Evolutionary conservation across 1,140 invertebrate genomes (phyloP), one percentile per base, ranked within the genome.

Genomic region (Macrocentrus cingulum): DNA sequence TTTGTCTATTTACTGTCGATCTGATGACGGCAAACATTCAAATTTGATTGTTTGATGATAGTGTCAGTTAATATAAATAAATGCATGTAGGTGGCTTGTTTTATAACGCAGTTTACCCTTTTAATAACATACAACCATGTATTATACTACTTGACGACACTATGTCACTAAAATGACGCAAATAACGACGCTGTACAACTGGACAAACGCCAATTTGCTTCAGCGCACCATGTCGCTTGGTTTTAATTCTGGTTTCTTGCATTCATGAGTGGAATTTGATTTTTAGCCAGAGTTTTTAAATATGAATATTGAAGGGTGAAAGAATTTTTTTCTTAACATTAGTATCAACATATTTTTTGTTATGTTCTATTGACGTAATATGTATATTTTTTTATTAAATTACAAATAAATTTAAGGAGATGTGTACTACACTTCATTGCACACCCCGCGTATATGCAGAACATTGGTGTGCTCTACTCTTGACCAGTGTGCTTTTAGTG

Each of bases 101-200:
- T 11, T 7, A 34, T 11, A 6, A 34, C 11, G 11, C 11, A 34
- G 29, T 34, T 7, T 6, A 34, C 29, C 29, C 29, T 34, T 34
- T 34, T 34, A 11, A 6, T 20, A 23, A 9, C 20, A 23, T n/a
- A 25, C 19, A 48, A 8, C 42, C 22, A 20, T 18, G 11, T 9
- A 25, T 20, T 5, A 20, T 23, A 8, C 45, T 48, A 23, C 4
- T 18, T 13, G 39, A 23, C 25, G 13, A n/a, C n/a, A n/a, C n/a
- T n/a, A n/a, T n/a, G 2, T 23, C 22, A 44, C 51, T 13, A 54
- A 54, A 54, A 54, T 54, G 44, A 54, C 36, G 18, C 37, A 29
- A 54, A 13, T 42, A 41, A 25, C 20, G 51, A 48, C 22, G n/a
- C n/a, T n/a, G 19, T n/a, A 29, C 22, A 25, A 25, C 45, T 48